These are phyloP conservation scores for Atherinomorus stipes DNA, from an alignment of 2,113 vertebrate genomes.

Conservation along the genomic window DNA sequence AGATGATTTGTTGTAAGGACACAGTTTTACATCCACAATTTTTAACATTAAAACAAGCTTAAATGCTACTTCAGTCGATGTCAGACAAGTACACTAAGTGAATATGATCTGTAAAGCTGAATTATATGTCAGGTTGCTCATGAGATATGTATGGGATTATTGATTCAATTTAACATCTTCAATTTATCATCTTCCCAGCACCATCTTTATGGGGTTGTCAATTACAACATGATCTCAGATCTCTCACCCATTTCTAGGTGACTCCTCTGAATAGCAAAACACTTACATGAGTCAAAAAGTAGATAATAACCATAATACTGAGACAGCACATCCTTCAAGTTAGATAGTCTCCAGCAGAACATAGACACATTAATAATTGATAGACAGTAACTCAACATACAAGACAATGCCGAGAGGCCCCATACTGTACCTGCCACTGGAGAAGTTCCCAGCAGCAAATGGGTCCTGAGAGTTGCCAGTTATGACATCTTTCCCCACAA, in stretches of 20 bases:
- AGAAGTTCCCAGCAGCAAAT: constrained; percentile 69
- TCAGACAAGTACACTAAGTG: constrained; percentile 21
- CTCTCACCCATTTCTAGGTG: constrained; percentile 47
- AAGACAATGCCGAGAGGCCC: constrained; percentile 52
- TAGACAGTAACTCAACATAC: constrained; percentile 64
- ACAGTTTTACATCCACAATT: neutral
- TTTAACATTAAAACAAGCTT: constrained; percentile 23
- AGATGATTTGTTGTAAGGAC: constrained; percentile 1
- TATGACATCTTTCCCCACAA: constrained; percentile 67
- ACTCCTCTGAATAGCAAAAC: constrained; percentile 65
- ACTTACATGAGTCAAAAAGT: constrained; percentile 72
- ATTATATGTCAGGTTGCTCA: constrained; percentile 53
- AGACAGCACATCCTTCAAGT: constrained; percentile 76
- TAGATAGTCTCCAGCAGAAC: constrained; percentile 68
- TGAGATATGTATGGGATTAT: constrained; percentile 76
- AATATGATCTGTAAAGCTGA: constrained; percentile 40
- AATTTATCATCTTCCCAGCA: constrained; percentile 69
- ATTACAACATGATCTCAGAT: constrained; percentile 58
- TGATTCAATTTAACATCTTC: constrained; percentile 73
- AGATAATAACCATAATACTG: constrained; percentile 75
- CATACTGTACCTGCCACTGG: constrained; percentile 46
- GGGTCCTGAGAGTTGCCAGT: constrained; percentile 66
- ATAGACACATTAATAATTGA: constrained; percentile 79
- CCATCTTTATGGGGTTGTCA: constrained; percentile 75
- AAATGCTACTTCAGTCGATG: constrained; percentile 18